phyloP scores from a whole-genome alignment of 2,888 invertebrate species.

The Acrobasis suavella region DNA sequence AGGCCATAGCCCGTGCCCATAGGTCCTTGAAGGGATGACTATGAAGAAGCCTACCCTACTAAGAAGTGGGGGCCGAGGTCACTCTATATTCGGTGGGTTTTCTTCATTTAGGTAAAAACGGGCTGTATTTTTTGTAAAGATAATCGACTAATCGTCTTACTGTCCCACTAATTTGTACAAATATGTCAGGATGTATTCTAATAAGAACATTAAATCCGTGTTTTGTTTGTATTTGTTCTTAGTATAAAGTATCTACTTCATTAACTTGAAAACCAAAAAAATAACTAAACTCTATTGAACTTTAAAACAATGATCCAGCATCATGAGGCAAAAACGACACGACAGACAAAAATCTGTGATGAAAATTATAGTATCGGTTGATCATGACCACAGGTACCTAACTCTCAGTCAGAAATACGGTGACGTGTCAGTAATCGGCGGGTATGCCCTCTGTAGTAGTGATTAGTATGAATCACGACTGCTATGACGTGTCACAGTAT shows the following conservation, averaged over 20 bases:
- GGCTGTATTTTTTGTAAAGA: neutral
- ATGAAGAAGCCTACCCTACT: too few relatives aligned
- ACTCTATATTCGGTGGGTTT: neutral
- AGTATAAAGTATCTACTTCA: too few relatives aligned
- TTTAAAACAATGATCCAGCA: too few relatives aligned
- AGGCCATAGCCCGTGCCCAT: constrained; percentile 8
- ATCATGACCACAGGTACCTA: neutral
- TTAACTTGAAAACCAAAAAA: too few relatives aligned
- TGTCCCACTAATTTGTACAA: neutral
- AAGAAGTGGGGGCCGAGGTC: constrained; percentile 10
- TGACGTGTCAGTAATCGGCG: neutral
- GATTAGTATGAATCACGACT: constrained; percentile 1
- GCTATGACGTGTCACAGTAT: constrained; percentile 4
- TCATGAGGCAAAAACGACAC: too few relatives aligned
- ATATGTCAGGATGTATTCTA: too few relatives aligned
- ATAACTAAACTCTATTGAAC: too few relatives aligned
- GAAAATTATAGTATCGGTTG: too few relatives aligned
- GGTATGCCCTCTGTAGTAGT: neutral
- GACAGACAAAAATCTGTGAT: too few relatives aligned
- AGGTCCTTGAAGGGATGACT: neutral
- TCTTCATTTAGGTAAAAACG: neutral
- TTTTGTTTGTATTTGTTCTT: too few relatives aligned
- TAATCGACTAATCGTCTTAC: neutral
- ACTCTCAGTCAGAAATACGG: too few relatives aligned
- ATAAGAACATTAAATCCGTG: too few relatives aligned